Percentiles rank a stretch among this genome's conserved stretches.
phyloP scores from a whole-genome alignment of 2,797 vertebrate species.

The Synanceia verrucosa region DNA sequence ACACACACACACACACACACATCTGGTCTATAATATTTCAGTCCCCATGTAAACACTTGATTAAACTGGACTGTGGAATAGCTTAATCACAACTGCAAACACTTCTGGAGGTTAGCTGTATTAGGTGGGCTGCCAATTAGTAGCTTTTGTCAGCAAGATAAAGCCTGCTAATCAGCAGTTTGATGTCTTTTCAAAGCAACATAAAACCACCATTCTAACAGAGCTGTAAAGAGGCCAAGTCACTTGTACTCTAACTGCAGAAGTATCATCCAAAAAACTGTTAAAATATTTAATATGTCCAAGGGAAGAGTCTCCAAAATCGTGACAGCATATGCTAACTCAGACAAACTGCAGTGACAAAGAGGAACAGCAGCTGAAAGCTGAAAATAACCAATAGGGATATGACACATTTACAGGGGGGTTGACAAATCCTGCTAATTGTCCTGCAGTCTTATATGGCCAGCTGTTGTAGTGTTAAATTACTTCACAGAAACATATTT shows the following conservation, averaged over 20 bases:
- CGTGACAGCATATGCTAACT: slow-evolving; percentile 34
- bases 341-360: slow-evolving; percentile 23
- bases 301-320: slow-evolving; percentile 25
- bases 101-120: slow-evolving; percentile 21
- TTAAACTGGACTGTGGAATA: slow-evolving; percentile 3
- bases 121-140: slow-evolving; percentile 44
- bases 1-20: neutral
- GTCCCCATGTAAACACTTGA: neutral
- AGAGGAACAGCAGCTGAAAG: slow-evolving; percentile 16
- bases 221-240: slow-evolving; percentile 33
- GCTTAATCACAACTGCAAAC: slow-evolving; percentile 35
- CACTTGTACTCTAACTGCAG: slow-evolving; percentile 34
- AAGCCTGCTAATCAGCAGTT: slow-evolving; percentile 28
- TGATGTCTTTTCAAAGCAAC: slow-evolving; percentile 51
- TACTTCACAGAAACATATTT: neutral
- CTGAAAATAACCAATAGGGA: slow-evolving; percentile 14
- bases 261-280: slow-evolving; percentile 34
- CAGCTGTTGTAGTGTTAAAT: neutral
- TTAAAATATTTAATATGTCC: slow-evolving; percentile 54
- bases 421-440: slow-evolving; percentile 16
- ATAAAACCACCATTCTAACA: slow-evolving; percentile 42
- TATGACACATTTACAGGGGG: slow-evolving; percentile 17
- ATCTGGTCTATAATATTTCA: neutral
- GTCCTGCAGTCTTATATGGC: neutral
- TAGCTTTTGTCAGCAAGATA: slow-evolving; percentile 34